Percentiles rank a stretch among this genome's conserved stretches.
phyloP scores from a whole-genome alignment of 2,888 invertebrate genomes.

The Hypsopygia costalis region DNA sequence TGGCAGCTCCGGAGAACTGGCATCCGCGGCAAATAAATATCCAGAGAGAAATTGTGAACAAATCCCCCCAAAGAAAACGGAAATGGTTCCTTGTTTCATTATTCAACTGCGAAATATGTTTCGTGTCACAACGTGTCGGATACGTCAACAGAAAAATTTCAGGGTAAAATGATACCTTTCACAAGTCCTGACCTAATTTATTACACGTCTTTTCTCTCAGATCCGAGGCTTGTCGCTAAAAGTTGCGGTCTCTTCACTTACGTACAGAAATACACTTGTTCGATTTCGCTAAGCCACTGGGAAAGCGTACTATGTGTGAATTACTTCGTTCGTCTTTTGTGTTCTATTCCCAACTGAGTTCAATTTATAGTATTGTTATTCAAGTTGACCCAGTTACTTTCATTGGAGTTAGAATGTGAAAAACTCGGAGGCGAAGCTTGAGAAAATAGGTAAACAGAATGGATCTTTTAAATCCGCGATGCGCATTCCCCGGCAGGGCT shows the following conservation, averaged over 20 bases:
- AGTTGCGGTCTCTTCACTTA: too few species aligned
- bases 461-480: conserved; percentile 42
- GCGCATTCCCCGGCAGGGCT: conserved; percentile 15
- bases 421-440: conserved; percentile 33
- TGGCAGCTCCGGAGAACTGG: too few species aligned
- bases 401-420: conserved; percentile 34
- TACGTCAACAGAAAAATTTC: background rate
- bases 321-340: conserved; percentile 8
- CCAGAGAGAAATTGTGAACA: conserved; percentile 51
- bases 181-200: background rate
- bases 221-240: too few species aligned
- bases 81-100: conserved; percentile 48
- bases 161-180: background rate
- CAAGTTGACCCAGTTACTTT: conserved; percentile 41
- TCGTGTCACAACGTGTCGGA: conserved; percentile 24
- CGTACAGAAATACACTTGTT: too few species aligned
- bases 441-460: conserved; percentile 53
- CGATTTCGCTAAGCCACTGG: too few species aligned
- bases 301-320: background rate
- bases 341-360: conserved; percentile 22
- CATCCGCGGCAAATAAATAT: conserved; percentile 31
- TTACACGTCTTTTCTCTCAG: too few species aligned
- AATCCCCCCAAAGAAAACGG: conserved; percentile 46
- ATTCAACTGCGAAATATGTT: conserved; percentile 43
- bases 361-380: conserved; percentile 26